Conservation (phyloP, 2,797 vertebrate genomes). For the Malacoraja senta region DNA sequence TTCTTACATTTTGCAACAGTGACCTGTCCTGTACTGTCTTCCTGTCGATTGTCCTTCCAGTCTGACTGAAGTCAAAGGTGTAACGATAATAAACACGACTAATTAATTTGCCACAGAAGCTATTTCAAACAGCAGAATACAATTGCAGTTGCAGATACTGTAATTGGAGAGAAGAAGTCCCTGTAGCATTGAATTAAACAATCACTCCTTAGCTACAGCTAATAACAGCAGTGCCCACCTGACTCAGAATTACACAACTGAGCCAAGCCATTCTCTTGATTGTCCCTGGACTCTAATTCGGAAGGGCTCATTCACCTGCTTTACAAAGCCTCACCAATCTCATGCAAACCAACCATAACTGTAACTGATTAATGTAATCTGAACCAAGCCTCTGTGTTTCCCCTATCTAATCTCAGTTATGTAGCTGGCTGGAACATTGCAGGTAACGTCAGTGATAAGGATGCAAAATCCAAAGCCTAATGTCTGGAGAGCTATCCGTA, state of each 20-base stretch:
- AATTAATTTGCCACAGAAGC: background rate
- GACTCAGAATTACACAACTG: background rate
- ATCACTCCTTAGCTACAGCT: background rate
- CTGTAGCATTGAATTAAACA: conserved; percentile 11
- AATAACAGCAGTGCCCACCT: conserved; percentile 7
- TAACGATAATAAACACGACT: background rate
- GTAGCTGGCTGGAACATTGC: background rate
- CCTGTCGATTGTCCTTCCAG: background rate
- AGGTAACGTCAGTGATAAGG: background rate
- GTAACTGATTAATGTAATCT: background rate
- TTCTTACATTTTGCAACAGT: background rate
- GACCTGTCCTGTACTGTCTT: background rate
- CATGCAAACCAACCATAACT: background rate
- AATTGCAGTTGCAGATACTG: background rate
- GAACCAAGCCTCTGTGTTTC: background rate
- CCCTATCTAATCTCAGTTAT: background rate
- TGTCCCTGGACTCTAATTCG: background rate
- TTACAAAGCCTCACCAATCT: background rate
- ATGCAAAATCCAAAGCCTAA: background rate
- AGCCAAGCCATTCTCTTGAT: background rate
- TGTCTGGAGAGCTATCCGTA: background rate
- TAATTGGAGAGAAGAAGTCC: background rate
- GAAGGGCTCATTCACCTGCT: background rate
- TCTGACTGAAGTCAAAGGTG: background rate
- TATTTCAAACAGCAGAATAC: background rate